These are phyloP conservation scores for Coregonus ussuriensis DNA, from an alignment of 2,797 vertebrate species.

Conservation along the genomic window DNA sequence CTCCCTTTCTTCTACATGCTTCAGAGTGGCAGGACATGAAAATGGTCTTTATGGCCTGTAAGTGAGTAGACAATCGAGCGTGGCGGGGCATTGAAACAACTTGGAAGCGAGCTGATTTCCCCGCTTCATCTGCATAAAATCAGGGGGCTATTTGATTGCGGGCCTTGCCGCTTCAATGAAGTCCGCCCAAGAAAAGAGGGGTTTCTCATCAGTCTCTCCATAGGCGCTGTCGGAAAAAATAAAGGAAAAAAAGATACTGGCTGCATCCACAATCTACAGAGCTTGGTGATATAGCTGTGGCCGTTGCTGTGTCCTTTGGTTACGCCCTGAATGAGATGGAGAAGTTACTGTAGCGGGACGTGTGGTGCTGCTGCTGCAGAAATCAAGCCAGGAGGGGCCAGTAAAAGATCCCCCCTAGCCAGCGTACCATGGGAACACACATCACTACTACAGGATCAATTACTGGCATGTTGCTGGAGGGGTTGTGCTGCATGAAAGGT, in stretches of 20 bases:
- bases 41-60: slow-evolving; percentile 59
- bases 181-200: slow-evolving; percentile 34
- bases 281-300: slow-evolving; percentile 8
- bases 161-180: slow-evolving; percentile 43
- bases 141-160: slow-evolving; percentile 58
- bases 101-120: slow-evolving; percentile 62
- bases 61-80: slow-evolving; percentile 60
- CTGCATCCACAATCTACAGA: slow-evolving; percentile 21
- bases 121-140: slow-evolving; percentile 67
- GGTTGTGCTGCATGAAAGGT: slow-evolving; percentile 45
- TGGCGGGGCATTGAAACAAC: slow-evolving; percentile 62
- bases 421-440: slow-evolving; percentile 58
- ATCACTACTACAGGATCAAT: slow-evolving; percentile 74
- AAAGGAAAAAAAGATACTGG: neutral
- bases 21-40: slow-evolving; percentile 57
- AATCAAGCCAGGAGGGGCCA: slow-evolving; percentile 41
- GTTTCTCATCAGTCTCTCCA: slow-evolving; percentile 47
- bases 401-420: slow-evolving; percentile 29
- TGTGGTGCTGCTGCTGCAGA: slow-evolving; percentile 27
- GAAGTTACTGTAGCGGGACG: slow-evolving; percentile 44
- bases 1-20: slow-evolving; percentile 45
- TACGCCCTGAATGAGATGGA: slow-evolving; percentile 44
- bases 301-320: slow-evolving; percentile 52
- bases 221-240: slow-evolving; percentile 33
- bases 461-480: slow-evolving; percentile 75